These are phyloP conservation scores for Metopolophium dirhodum DNA, from an alignment of 1,140 invertebrate species.

Conservation along the genomic window DNA sequence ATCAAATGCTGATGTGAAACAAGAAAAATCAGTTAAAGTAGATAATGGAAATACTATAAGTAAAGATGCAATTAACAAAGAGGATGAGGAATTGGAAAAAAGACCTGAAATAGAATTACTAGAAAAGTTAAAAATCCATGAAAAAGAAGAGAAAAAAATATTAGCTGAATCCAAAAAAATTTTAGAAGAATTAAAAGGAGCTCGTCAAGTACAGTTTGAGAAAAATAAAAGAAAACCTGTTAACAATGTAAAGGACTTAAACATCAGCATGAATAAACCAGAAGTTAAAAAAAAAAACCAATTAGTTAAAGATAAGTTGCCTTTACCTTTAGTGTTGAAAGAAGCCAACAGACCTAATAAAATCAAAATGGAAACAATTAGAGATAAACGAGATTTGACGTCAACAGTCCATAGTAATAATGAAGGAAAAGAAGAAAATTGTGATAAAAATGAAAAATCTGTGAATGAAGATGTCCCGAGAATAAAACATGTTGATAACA, in stretches of 20 bases:
- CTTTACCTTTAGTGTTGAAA: conserved; percentile 14
- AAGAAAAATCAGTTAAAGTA: conserved; percentile 59
- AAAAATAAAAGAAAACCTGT: conserved; percentile 63
- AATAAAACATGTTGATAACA: not conserved
- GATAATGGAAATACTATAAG: conserved; percentile 62
- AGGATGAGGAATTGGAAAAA: conserved; percentile 66
- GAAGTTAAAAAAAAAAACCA: not conserved
- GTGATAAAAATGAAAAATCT: conserved; percentile 8
- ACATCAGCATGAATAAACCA: not conserved
- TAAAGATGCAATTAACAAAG: conserved; percentile 66
- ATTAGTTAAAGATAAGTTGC: conserved; percentile 30
- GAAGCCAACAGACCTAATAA: conserved; percentile 60
- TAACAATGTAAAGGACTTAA: conserved; percentile 53
- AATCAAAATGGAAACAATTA: conserved; percentile 64
- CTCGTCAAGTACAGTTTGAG: conserved; percentile 61
- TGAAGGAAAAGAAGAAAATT: conserved; percentile 16
- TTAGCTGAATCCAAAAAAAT: conserved; percentile 69
- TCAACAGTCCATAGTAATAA: not conserved
- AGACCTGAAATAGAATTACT: conserved; percentile 66
- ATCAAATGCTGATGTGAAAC: conserved; percentile 8
- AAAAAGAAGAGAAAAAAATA: conserved; percentile 67
- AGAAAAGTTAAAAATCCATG: conserved; percentile 68
- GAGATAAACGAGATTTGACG: conserved; percentile 17
- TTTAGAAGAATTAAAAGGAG: conserved; percentile 67
- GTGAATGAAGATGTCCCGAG: not conserved